phyloP scores from a whole-genome alignment of 2,113 vertebrate species.

The Scortum barcoo region DNA sequence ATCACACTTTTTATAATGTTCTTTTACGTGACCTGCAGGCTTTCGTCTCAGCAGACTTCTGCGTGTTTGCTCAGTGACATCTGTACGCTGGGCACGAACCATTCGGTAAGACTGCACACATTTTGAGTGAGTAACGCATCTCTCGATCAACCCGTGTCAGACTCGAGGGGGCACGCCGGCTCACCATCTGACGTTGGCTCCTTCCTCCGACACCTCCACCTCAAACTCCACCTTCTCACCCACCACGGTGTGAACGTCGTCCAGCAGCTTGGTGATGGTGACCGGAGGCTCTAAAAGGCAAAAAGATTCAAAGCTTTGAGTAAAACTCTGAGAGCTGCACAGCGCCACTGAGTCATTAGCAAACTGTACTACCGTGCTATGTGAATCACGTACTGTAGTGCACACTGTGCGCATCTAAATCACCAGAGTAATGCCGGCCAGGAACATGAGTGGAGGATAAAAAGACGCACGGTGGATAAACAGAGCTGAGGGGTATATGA shows the following conservation, averaged over 20 bases:
- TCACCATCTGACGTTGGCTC: slow-evolving; percentile 91
- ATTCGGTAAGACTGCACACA: too few relatives aligned
- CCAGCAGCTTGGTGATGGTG: slow-evolving; percentile 88
- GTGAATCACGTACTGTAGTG: background rate
- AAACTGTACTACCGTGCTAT: background rate
- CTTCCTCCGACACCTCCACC: slow-evolving; percentile 93
- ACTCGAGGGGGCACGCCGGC: background rate
- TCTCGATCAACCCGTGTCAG: background rate
- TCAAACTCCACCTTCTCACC: slow-evolving; percentile 91
- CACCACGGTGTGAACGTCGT: slow-evolving; percentile 90
- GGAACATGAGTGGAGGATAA: slow-evolving; percentile 6
- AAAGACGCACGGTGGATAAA: background rate
- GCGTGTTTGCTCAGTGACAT: background rate
- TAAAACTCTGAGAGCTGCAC: slow-evolving; percentile 8
- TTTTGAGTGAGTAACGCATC: background rate
- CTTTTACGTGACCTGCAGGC: too few relatives aligned
- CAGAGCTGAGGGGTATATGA: slow-evolving; percentile 14
- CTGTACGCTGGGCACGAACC: background rate
- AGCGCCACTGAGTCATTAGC: slow-evolving; percentile 25
- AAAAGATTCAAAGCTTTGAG: background rate
- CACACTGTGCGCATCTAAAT: background rate
- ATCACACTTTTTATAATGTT: background rate
- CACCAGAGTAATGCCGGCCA: background rate
- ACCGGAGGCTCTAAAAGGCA: slow-evolving; percentile 87
- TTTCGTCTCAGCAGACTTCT: background rate